Conservation (phyloP, 2,888 invertebrate species). For the Eulithis testata region DNA sequence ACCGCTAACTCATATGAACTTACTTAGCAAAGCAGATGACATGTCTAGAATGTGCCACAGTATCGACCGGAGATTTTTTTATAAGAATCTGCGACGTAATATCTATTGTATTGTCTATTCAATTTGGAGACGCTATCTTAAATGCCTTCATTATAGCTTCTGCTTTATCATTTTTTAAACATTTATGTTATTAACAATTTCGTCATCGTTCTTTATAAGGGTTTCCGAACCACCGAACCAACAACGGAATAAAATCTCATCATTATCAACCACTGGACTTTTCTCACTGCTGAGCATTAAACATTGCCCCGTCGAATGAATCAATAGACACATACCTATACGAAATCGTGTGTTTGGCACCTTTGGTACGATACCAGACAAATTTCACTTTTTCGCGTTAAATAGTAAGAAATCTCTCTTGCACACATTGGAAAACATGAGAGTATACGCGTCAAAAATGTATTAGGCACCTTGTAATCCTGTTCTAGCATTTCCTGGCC, state of each 20-base stretch:
- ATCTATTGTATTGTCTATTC: constrained; percentile 50
- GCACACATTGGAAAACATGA: constrained; percentile 14
- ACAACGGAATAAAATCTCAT: not conserved
- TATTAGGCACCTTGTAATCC: not conserved
- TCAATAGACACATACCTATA: not conserved
- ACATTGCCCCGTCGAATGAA: not conserved
- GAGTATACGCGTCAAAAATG: not conserved
- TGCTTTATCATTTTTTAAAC: constrained; percentile 23
- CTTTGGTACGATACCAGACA: constrained; percentile 9
- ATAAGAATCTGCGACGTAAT: constrained; percentile 52
- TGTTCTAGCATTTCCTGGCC: too few relatives aligned
- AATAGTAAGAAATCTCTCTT: constrained; percentile 25
- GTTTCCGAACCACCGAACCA: too few relatives aligned
- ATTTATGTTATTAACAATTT: constrained; percentile 24
- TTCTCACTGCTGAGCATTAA: too few relatives aligned
- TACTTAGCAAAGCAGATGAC: too few relatives aligned
- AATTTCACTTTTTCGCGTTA: constrained; percentile 32
- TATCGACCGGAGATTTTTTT: constrained; percentile 35
- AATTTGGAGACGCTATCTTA: constrained; percentile 35
- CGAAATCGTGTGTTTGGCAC: constrained; percentile 5
- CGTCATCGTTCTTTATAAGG: constrained; percentile 4
- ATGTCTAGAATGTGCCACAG: constrained; percentile 9
- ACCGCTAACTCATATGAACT: too few relatives aligned
- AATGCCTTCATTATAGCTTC: constrained; percentile 35
- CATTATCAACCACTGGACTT: not conserved